Evolutionary conservation across 2,888 invertebrate genomes (phyloP).

Genomic region (Xiphydria camelus): DNA sequence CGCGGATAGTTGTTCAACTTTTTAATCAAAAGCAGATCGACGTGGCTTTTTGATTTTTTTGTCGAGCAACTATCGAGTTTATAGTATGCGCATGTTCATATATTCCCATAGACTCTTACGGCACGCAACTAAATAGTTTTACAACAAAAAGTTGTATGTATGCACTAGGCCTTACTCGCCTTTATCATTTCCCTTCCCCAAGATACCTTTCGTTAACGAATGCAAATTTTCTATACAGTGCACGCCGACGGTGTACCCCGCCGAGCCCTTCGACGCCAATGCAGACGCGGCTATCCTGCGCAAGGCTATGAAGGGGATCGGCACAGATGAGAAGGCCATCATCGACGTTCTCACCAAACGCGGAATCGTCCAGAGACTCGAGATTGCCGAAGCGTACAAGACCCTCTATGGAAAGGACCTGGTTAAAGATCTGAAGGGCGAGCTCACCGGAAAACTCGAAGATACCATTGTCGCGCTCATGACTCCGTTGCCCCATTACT

Average conservation of each 20-base stretch:
- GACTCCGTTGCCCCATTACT: constrained; percentile 87
- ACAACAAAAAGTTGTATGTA: no score
- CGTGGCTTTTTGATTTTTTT: no score
- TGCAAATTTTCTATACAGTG: no score
- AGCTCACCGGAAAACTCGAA: constrained; percentile 87
- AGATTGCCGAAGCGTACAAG: constrained; percentile 90
- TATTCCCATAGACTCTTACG: no score
- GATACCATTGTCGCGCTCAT: constrained; percentile 87
- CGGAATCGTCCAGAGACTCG: constrained; percentile 86
- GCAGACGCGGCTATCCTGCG: constrained; percentile 82
- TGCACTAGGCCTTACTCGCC: no score
- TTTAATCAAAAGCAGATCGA: no score
- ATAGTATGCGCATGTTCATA: no score
- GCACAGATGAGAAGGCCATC: constrained; percentile 89
- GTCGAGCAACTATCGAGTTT: no score
- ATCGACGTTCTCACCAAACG: constrained; percentile 87
- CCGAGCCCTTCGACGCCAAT: constrained; percentile 82
- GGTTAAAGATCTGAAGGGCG: constrained; percentile 83
- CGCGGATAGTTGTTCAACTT: no score
- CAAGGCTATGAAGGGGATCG: constrained; percentile 92
- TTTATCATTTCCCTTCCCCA: no score
- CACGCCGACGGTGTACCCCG: constrained; percentile 85
- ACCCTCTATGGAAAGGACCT: constrained; percentile 85
- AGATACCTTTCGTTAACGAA: no score
- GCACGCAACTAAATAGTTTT: no score